These are phyloP conservation scores for Hydrotaea cyrtoneurina DNA, from an alignment of 2,888 invertebrate genomes.

Conservation along the genomic window DNA sequence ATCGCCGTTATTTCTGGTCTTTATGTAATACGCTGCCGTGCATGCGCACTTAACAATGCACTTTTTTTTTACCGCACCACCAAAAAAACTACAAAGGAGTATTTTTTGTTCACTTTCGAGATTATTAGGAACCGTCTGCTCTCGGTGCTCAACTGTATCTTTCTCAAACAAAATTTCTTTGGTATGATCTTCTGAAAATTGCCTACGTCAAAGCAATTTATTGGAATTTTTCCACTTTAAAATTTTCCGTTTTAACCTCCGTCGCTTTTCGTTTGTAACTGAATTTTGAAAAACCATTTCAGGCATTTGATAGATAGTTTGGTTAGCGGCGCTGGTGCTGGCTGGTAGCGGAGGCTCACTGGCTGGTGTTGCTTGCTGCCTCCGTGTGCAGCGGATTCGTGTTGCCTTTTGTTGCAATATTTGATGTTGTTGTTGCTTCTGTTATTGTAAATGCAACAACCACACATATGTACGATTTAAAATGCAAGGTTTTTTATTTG, in stretches of 20 bases:
- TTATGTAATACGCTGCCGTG: slow-evolving; percentile 16
- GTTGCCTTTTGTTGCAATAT: slow-evolving; percentile 3
- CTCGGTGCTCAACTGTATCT: background rate
- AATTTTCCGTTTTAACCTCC: slow-evolving; percentile 53
- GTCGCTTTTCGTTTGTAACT: slow-evolving; percentile 58
- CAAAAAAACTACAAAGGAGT: slow-evolving; percentile 8
- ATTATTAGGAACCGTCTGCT: background rate
- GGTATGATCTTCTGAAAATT: slow-evolving; percentile 34
- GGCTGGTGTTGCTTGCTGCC: background rate
- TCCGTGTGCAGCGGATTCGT: background rate
- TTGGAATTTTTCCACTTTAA: slow-evolving; percentile 41
- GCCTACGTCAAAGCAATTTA: background rate
- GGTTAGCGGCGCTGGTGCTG: slow-evolving; percentile 44
- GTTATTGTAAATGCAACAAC: slow-evolving; percentile 47
- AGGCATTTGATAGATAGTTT: slow-evolving; percentile 52
- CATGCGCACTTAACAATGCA: slow-evolving; percentile 7
- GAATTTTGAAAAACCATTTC: slow-evolving; percentile 52
- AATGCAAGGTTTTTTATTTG: slow-evolving; percentile 56
- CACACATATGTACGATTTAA: slow-evolving; percentile 41
- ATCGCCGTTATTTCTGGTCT: slow-evolving; percentile 26
- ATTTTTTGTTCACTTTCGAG: slow-evolving; percentile 4
- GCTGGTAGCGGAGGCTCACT: background rate
- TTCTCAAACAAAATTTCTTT: slow-evolving; percentile 19
- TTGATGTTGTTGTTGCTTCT: background rate
- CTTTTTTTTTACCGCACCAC: background rate